These are phyloP conservation scores for Chironomus striatipennis DNA, from an alignment of 1,140 invertebrate species.

Conservation along the genomic window DNA sequence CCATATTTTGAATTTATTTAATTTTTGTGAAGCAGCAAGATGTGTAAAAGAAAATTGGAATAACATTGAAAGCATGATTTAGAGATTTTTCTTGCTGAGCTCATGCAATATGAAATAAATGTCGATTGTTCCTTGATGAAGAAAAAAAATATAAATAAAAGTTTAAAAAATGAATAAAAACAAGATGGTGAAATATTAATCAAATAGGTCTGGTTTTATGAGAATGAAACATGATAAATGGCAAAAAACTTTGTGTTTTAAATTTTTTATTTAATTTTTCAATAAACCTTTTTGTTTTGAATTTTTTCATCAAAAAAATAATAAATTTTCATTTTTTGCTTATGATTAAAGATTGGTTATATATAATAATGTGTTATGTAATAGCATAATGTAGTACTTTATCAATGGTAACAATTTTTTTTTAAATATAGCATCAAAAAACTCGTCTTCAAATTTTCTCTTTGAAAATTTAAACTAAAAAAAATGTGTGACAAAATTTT, in stretches of 20 bases:
- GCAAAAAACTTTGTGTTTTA: neutral
- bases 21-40: neutral
- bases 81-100: neutral
- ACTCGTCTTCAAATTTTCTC: neutral
- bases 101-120: slow-evolving; percentile 17
- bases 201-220: too few relatives aligned
- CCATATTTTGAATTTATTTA: neutral
- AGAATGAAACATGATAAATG: neutral
- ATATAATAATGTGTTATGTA: slow-evolving; percentile 15
- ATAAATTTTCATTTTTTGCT: neutral
- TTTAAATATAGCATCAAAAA: neutral
- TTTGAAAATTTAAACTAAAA: neutral
- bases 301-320: neutral
- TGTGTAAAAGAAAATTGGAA: neutral
- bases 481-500: neutral
- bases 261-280: slow-evolving; percentile 1
- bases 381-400: neutral
- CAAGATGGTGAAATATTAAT: neutral
- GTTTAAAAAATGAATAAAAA: neutral
- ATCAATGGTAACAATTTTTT: slow-evolving; percentile 19
- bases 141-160: neutral
- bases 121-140: neutral
- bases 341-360: neutral
- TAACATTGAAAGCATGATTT: slow-evolving; percentile 19
- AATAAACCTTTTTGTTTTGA: too few relatives aligned